Evolutionary conservation across 1,140 invertebrate species (phyloP), one percentile per base, ranked within the genome.

Genomic region (Chlorops oryzae): DNA sequence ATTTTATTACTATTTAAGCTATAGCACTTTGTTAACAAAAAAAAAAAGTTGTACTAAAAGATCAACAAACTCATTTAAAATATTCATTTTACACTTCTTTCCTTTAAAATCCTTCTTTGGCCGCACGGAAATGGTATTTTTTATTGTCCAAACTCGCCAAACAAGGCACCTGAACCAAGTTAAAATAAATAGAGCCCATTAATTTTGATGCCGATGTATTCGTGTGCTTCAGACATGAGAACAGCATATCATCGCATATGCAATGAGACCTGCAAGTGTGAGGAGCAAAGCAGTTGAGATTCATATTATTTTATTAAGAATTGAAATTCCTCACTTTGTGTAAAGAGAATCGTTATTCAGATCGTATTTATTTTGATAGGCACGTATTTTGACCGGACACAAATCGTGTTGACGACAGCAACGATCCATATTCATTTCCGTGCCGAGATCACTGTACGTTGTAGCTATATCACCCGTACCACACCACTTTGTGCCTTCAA

Each of bases 101-200:
- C 37, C 27, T n/a, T 35, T 63, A 68, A 49, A 70, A 70, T 17
- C 66, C 66, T 40, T 69, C 63, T 55, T 70, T 70, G 43, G 66
- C 66, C 41, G 60, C 55, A 21, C 66, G 59, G 47, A 67, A 70
- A 47, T 65, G 64, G 52, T 67, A 70, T 22, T 54, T 52, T 23
- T 65, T 57, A 39, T 56, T 59, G 0, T 56, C 70, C n/a, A n/a
- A n/a, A 48, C 86, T 82, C 38, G 84, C 81, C 42, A 92, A 73
- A 55, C 90, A 93, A 6, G 85, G 82, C 48, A 72, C 81, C 72
- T 82, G 80, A 28, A 92, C 78, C 50, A 93, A 63, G 65, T 93
- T 92, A 72, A 93, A 94, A 59, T 91, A 94, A 43, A 93, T 82
- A 52, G 86, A 85, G 27, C 90, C 90, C 80, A 94, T 83, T 4